phyloP scores from a whole-genome alignment of 1,140 invertebrate genomes.

The Musca vetustissima region DNA sequence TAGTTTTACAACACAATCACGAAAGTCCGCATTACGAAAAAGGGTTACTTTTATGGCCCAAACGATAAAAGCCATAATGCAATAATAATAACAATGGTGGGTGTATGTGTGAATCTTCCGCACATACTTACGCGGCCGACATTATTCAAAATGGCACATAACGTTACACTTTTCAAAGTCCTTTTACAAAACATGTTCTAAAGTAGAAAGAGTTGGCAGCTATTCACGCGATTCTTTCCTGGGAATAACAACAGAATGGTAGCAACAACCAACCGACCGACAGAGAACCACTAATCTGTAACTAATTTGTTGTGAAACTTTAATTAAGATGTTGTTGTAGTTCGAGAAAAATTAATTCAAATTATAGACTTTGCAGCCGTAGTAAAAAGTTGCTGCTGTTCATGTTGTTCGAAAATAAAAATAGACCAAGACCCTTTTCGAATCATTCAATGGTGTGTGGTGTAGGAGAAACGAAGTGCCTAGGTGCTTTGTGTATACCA shows the following conservation, averaged over 20 bases:
- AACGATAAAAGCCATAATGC: slow-evolving; percentile 5
- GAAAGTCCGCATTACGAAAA: neutral
- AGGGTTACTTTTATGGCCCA: slow-evolving; percentile 13
- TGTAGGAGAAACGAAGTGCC: no score
- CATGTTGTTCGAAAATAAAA: no score
- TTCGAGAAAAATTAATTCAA: slow-evolving; percentile 15
- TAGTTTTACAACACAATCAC: neutral
- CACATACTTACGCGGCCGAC: slow-evolving; percentile 1
- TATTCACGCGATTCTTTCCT: slow-evolving; percentile 12
- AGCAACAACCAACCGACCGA: neutral
- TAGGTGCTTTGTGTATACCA: no score
- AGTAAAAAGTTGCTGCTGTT: no score
- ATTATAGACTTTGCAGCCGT: slow-evolving; percentile 1
- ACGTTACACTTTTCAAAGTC: neutral
- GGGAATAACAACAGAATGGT: neutral
- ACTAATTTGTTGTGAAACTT: slow-evolving; percentile 43
- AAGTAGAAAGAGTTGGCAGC: no score
- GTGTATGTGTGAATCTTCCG: neutral
- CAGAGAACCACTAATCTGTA: slow-evolving; percentile 40
- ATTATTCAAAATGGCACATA: slow-evolving; percentile 10
- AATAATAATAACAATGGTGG: neutral
- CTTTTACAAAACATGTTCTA: no score
- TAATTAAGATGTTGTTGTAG: slow-evolving; percentile 29
- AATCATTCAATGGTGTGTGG: no score
- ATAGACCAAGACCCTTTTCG: no score